Conservation (phyloP, 2,797 vertebrate genomes). For the Fratercula arctica region DNA sequence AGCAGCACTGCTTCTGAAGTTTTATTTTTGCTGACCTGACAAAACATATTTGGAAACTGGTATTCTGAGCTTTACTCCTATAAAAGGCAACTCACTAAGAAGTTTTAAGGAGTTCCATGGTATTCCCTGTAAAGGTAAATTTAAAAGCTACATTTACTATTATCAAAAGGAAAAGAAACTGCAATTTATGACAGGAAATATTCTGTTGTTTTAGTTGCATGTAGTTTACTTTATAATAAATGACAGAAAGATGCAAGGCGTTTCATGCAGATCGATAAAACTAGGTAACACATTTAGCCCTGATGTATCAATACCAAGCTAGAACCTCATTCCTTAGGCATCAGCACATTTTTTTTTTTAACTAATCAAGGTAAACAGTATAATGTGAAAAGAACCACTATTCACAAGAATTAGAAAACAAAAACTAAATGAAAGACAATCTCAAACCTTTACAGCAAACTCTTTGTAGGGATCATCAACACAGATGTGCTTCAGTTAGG, state of each 20-base stretch:
- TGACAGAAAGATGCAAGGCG: neutral
- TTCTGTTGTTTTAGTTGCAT: neutral
- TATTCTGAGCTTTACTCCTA: neutral
- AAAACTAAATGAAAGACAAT: neutral
- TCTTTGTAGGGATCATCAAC: neutral
- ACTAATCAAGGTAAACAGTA: neutral
- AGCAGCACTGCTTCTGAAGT: neutral
- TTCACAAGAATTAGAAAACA: neutral
- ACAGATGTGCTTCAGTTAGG: neutral
- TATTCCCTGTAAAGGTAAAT: neutral
- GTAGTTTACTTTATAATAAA: neutral
- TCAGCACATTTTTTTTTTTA: neutral
- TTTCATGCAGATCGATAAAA: neutral
- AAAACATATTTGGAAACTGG: neutral
- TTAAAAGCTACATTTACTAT: neutral
- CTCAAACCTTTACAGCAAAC: neutral
- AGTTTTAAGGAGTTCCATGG: neutral
- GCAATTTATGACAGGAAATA: neutral
- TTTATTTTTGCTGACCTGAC: neutral
- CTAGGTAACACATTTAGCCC: neutral
- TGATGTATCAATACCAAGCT: neutral
- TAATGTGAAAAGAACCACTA: neutral
- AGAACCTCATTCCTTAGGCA: neutral
- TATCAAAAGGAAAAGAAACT: neutral
- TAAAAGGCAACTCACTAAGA: neutral